These are phyloP conservation scores for Heteractis magnifica DNA, from an alignment of 92 coral and sea anemone species.

Conservation along the genomic window DNA sequence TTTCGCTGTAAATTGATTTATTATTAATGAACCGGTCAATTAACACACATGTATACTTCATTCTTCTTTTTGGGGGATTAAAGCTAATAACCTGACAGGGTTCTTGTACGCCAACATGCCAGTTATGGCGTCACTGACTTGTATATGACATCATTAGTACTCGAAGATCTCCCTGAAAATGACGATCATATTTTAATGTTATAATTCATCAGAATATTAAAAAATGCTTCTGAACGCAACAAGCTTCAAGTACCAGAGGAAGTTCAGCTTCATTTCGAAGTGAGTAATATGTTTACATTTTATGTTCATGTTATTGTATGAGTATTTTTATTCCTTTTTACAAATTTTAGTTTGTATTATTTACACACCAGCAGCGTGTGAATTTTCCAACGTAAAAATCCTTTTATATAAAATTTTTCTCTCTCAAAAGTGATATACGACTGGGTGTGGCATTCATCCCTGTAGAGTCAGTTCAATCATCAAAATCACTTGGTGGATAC, in stretches of 20 bases:
- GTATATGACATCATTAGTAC: too few species aligned
- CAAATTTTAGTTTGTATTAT: too few species aligned
- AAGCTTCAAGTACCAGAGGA: slow-evolving; percentile 73
- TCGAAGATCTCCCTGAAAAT: neutral
- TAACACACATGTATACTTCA: too few species aligned
- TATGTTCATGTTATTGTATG: neutral
- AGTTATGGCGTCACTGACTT: too few species aligned
- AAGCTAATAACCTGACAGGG: too few species aligned
- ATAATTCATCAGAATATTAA: slow-evolving; percentile 52
- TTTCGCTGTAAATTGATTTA: too few species aligned
- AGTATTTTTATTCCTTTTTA: slow-evolving; percentile 1
- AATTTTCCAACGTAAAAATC: neutral
- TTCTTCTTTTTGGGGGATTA: too few species aligned
- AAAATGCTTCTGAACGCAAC: slow-evolving; percentile 70
- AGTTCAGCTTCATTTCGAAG: slow-evolving; percentile 67
- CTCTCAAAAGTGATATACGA: neutral
- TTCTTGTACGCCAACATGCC: too few species aligned
- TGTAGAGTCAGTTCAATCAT: neutral
- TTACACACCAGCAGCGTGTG: too few species aligned
- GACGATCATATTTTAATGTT: neutral
- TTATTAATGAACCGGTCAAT: too few species aligned
- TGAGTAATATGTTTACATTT: slow-evolving; percentile 12
- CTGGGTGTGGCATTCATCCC: neutral
- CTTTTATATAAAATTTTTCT: neutral
- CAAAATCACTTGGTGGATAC: neutral